Evolutionary conservation across 2,113 vertebrate species (phyloP).

Genomic region (Ia io): DNA sequence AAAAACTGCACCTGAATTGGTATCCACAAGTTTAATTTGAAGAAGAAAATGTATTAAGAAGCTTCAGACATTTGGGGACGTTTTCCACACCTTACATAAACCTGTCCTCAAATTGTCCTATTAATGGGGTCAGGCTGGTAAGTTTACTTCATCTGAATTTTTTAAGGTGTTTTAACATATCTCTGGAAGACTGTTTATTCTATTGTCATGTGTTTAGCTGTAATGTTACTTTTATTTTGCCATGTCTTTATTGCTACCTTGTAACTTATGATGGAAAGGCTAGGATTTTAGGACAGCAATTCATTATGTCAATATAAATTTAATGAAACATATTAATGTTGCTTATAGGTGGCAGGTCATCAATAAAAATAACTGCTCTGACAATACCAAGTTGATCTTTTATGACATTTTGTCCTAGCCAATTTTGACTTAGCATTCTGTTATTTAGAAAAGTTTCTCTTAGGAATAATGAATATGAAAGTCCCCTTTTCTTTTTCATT

Average conservation of each 20-base stretch:
- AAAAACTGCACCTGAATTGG: background rate
- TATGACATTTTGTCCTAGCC: background rate
- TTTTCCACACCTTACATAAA: background rate
- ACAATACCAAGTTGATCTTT: background rate
- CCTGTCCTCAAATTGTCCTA: background rate
- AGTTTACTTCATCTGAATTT: background rate
- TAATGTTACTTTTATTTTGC: background rate
- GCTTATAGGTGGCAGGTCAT: background rate
- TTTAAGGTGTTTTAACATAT: background rate
- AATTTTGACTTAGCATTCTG: background rate
- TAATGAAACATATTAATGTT: background rate
- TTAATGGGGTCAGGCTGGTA: background rate
- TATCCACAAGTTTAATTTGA: background rate
- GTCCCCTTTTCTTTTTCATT: background rate
- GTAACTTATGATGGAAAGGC: background rate
- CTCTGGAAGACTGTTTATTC: background rate
- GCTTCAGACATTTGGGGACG: background rate
- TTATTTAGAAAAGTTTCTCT: background rate
- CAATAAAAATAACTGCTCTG: background rate
- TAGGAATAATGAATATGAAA: slow-evolving; percentile 14
- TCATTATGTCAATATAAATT: background rate
- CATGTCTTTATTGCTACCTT: background rate
- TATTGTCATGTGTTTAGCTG: background rate
- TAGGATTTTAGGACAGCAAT: slow-evolving; percentile 6
- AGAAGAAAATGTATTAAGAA: background rate